Conservation (phyloP, 1,140 invertebrate genomes). For the Drosophila nannoptera region DNA sequence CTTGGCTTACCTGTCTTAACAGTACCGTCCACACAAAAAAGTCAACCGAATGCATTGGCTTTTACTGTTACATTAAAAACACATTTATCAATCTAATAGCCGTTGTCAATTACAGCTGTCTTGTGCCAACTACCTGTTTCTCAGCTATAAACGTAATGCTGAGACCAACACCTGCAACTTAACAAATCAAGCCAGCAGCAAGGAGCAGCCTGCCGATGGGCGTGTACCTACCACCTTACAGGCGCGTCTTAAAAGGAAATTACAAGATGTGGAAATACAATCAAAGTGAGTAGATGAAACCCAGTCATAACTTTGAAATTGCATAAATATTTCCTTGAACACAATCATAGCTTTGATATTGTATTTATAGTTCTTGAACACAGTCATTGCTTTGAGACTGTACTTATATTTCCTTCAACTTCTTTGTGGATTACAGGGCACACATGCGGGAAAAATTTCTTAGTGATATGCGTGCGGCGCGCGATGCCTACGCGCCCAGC, state of each 20-base stretch:
- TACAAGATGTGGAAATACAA: constrained; percentile 96
- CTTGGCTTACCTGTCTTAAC: background rate
- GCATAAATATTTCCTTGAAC: constrained; percentile 1
- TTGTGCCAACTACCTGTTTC: constrained; percentile 91
- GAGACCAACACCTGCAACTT: constrained; percentile 87
- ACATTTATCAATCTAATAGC: too few relatives aligned
- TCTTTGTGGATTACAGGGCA: constrained; percentile 83
- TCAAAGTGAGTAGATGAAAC: constrained; percentile 84
- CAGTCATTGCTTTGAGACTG: background rate
- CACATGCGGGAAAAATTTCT: constrained; percentile 99
- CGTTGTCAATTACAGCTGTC: constrained; percentile 85
- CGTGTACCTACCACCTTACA: constrained; percentile 82
- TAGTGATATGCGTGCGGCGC: constrained; percentile 93
- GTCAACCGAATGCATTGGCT: background rate
- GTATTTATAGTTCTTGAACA: constrained; percentile 1
- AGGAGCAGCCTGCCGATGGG: constrained; percentile 83
- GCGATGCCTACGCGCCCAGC: constrained; percentile 89
- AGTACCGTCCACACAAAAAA: background rate
- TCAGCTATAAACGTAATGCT: constrained; percentile 88
- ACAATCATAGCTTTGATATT: background rate
- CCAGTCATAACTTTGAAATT: background rate
- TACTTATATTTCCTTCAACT: constrained; percentile 1
- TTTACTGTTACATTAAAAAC: too few relatives aligned
- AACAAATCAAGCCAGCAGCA: constrained; percentile 81
- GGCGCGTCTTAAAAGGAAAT: constrained; percentile 87